Base-by-base conservation (phyloP, 2,113 vertebrate genomes). In the Psammodynastes pulverulentus region DNA sequence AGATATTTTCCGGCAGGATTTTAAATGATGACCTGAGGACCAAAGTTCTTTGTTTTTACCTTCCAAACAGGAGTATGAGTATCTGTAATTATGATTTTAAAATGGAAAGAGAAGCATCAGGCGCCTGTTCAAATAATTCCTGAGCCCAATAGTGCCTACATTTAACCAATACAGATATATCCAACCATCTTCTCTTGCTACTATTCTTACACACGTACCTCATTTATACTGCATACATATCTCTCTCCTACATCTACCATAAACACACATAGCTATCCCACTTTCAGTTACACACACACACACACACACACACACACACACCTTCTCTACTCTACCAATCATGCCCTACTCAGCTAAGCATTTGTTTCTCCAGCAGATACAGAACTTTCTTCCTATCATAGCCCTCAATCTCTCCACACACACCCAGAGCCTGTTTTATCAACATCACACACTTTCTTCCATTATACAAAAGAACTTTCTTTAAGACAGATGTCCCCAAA, bases 1-100 rank as follows among this genome's bases (percentile, higher is more conserved):
- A 43, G 97, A 97, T 17, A 98, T 96, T 46, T 98, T 98, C 88
- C 99, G 97, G 96, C 99, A 99, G 46, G 99, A 98, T 97, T 99
- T 99, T 56, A 99, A 96, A 95, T 99, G 99, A 96, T 99, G 99
- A 0, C 99, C 99, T 13, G 99, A 99, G 0, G 99, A 99, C 99
- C 99, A 99, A 53, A 99, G 97, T 95, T 99, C 99, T 91, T 97
- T 97, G 94, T 97, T 99, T 95, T 97, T 97, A 2, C 98, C 98
- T 92, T 98, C 98, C 67, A 97, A 97, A 95, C 98, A 98, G 1
- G 98, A 99, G 94, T 99, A 99, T 9, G 97, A 97, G 96, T 97
- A 99, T 79, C 98, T 99, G 94, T 79, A 5, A 88, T 34, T 90
- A 10, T 23, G 46, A 56, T 85, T 90, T 79, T n/a, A 5, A 85